phyloP scores from a whole-genome alignment of 2,888 invertebrate genomes.

The Andrena haemorrhoa region DNA sequence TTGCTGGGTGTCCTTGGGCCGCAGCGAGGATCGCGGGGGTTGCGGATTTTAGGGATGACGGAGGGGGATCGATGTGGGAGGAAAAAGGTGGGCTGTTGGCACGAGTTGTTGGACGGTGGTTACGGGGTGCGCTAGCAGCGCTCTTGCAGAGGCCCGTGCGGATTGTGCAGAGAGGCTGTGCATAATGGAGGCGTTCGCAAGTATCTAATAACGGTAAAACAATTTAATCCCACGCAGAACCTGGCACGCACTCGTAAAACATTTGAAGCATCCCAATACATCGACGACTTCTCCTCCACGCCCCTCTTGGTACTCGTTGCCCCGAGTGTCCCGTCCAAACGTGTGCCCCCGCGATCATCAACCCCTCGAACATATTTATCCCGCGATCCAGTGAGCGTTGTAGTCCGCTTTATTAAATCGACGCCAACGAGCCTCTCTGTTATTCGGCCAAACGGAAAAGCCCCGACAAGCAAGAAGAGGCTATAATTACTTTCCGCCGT shows the following conservation, averaged over 20 bases:
- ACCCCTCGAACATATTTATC: not conserved
- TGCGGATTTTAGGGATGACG: slow-evolving; percentile 7
- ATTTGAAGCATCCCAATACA: too few relatives aligned
- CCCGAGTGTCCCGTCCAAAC: slow-evolving; percentile 34
- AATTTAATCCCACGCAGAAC: too few relatives aligned
- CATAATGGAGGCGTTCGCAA: too few relatives aligned
- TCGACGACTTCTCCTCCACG: slow-evolving; percentile 24
- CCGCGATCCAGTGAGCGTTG: not conserved
- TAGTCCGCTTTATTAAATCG: slow-evolving; percentile 15
- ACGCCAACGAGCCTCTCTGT: slow-evolving; percentile 4
- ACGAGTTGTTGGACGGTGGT: too few relatives aligned
- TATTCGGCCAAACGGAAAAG: slow-evolving; percentile 29
- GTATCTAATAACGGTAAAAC: too few relatives aligned
- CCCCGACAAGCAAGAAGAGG: slow-evolving; percentile 27
- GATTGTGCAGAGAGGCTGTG: too few relatives aligned
- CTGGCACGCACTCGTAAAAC: too few relatives aligned
- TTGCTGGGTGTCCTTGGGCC: not conserved
- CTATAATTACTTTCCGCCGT: slow-evolving; percentile 68
- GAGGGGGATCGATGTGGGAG: too few relatives aligned
- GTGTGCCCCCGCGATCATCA: not conserved
- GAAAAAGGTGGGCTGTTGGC: too few relatives aligned
- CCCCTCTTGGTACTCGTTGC: slow-evolving; percentile 26
- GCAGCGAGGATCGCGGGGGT: slow-evolving; percentile 41
- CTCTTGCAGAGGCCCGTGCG: too few relatives aligned
- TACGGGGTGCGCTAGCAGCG: too few relatives aligned